These are phyloP conservation scores for Halcyon senegalensis DNA, from an alignment of 2,113 vertebrate genomes.

Conservation along the genomic window DNA sequence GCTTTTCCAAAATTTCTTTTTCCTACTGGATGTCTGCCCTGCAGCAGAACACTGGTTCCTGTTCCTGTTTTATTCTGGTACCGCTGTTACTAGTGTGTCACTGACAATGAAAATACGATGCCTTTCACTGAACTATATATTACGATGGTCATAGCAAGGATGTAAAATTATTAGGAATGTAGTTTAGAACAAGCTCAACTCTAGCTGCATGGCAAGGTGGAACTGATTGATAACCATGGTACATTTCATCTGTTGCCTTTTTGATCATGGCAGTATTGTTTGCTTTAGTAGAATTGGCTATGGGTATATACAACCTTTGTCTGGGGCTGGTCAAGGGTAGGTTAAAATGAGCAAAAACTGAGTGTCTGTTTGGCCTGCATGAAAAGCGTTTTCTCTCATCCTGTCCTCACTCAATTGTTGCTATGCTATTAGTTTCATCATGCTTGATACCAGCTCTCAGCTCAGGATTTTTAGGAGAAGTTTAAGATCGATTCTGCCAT, in stretches of 20 bases:
- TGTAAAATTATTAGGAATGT: not conserved
- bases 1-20: not conserved
- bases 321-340: not conserved
- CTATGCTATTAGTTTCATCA: not conserved
- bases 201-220: not conserved
- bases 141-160: not conserved
- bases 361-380: not conserved
- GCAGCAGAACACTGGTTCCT: not conserved
- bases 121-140: not conserved
- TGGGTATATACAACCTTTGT: not conserved
- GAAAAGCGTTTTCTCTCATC: not conserved
- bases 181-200: not conserved
- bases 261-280: not conserved
- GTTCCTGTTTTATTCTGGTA: not conserved
- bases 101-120: not conserved
- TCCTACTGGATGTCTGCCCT: not conserved
- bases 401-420: not conserved
- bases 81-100: accelerated
- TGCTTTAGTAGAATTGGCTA: not conserved
- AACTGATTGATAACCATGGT: not conserved
- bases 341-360: not conserved
- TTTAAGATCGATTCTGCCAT: not conserved
- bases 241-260: not conserved
- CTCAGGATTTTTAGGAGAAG: not conserved
- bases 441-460: not conserved